These are phyloP conservation scores for Ctenodactylus gundi DNA, from an alignment of 2,113 vertebrate genomes.

Conservation along the genomic window DNA sequence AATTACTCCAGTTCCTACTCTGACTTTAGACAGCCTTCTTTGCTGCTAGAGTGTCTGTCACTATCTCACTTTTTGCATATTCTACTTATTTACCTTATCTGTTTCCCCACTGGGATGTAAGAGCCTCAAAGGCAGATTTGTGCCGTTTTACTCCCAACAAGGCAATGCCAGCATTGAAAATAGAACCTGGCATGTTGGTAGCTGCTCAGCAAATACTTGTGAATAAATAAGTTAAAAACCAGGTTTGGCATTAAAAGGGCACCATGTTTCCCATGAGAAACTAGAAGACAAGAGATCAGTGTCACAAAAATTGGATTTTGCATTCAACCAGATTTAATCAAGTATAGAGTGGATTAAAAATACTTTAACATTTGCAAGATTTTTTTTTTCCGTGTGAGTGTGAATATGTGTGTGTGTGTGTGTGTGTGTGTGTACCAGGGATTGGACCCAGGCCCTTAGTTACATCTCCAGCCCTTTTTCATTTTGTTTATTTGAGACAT, in stretches of 20 bases:
- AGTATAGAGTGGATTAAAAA: background rate
- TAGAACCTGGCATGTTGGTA: background rate
- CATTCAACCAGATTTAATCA: background rate
- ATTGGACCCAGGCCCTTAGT: too few species aligned
- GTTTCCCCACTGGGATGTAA: background rate
- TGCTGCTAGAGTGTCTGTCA: background rate
- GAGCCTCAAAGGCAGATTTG: background rate
- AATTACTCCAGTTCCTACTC: background rate
- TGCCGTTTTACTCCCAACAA: background rate
- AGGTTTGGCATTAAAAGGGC: background rate
- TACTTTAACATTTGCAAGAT: background rate
- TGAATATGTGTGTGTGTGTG: too few species aligned
- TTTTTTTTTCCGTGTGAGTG: too few species aligned
- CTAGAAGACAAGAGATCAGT: background rate
- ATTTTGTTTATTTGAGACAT: too few species aligned
- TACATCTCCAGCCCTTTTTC: too few species aligned
- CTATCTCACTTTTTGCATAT: background rate
- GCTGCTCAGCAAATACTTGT: background rate
- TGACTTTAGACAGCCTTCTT: background rate
- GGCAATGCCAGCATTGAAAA: background rate
- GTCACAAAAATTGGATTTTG: background rate
- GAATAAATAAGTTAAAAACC: background rate
- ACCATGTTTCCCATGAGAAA: background rate
- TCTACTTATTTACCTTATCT: slow-evolving; percentile 25
- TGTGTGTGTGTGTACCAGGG: too few species aligned